Conservation (phyloP, 2,888 invertebrate species). For the Leptinotarsa haldemani region DNA sequence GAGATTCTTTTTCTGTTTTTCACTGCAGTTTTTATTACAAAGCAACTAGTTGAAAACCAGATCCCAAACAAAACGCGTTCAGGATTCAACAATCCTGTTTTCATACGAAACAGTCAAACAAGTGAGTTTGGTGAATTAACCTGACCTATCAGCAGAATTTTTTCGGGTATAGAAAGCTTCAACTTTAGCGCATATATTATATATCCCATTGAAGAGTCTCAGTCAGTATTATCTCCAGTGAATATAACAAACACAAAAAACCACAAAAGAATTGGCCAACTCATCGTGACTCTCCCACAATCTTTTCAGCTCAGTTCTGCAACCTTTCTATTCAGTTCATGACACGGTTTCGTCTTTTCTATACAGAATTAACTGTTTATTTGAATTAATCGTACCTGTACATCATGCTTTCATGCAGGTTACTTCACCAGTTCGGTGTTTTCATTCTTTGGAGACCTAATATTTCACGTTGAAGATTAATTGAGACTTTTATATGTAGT, state of each 20-base stretch:
- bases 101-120: background rate
- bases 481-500: background rate
- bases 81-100: no score
- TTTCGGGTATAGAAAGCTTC: background rate
- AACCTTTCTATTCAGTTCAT: slow-evolving; percentile 56
- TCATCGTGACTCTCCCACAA: slow-evolving; percentile 56
- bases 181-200: background rate
- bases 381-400: slow-evolving; percentile 56
- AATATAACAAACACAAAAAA: slow-evolving; percentile 25
- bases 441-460: slow-evolving; percentile 2
- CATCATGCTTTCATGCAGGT: slow-evolving; percentile 10
- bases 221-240: slow-evolving; percentile 8
- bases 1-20: no score
- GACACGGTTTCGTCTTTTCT: slow-evolving; percentile 52
- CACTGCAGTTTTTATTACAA: no score
- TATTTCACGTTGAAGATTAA: slow-evolving; percentile 1
- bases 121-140: rapidly evolving
- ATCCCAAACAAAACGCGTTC: no score
- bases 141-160: background rate
- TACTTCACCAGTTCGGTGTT: background rate
- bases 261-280: slow-evolving; percentile 56
- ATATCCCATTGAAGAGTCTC: background rate
- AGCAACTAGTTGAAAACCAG: no score
- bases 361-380: slow-evolving; percentile 59
- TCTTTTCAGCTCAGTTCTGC: slow-evolving; percentile 54